Conservation (phyloP, 2,797 vertebrate species). For the Melanotaenia maccullochi region DNA sequence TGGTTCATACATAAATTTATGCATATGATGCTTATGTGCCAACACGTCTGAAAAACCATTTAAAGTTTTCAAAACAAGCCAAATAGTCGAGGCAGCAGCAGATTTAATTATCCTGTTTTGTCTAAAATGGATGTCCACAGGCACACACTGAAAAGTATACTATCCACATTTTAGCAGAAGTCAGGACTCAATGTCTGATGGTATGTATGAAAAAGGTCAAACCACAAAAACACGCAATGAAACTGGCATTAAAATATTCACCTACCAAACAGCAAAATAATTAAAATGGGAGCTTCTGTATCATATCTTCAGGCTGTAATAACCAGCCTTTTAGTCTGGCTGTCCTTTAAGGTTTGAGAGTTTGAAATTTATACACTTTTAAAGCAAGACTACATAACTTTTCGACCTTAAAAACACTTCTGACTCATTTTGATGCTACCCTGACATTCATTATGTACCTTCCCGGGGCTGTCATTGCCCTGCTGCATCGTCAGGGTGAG, state of each 20-base stretch:
- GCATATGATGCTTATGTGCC: background rate
- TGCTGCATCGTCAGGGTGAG: too few relatives aligned
- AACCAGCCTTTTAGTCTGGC: background rate
- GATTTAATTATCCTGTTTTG: background rate
- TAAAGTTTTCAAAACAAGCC: background rate
- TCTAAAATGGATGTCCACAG: background rate
- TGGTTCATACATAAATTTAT: background rate
- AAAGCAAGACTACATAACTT: too few relatives aligned
- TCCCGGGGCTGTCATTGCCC: too few relatives aligned
- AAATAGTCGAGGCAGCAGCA: background rate
- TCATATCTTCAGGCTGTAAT: background rate
- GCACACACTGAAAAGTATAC: background rate
- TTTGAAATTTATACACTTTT: too few relatives aligned
- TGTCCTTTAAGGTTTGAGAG: background rate
- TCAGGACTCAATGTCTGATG: background rate
- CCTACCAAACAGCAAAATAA: background rate
- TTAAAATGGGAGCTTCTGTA: background rate
- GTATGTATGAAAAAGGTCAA: background rate
- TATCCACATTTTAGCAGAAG: background rate
- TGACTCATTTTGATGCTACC: too few relatives aligned
- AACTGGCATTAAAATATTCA: background rate
- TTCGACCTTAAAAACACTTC: too few relatives aligned
- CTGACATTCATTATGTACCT: too few relatives aligned
- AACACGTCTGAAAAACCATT: background rate
- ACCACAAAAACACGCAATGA: background rate